phyloP scores from a whole-genome alignment of 2,797 vertebrate genomes.

The Sebastiscus albofasciatus region DNA sequence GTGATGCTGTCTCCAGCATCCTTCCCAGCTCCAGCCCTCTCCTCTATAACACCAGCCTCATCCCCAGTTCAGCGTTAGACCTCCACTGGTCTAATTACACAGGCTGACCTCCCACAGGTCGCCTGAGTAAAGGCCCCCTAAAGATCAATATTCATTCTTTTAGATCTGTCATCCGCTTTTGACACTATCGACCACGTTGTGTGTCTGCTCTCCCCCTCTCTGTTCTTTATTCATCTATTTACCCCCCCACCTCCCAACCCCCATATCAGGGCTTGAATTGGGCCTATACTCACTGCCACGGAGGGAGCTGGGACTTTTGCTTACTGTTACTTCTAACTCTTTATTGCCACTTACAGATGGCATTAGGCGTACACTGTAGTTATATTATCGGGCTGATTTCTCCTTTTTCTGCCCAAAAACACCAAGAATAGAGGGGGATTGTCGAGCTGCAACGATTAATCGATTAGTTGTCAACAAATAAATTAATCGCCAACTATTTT shows the following conservation, averaged over 20 bases:
- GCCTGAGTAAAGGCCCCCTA: constrained; percentile 76
- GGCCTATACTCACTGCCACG: background rate
- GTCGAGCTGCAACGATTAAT: background rate
- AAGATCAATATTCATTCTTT: constrained; percentile 91
- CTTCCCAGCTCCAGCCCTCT: constrained; percentile 13
- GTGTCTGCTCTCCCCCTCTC: constrained; percentile 70
- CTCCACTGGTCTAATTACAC: constrained; percentile 84
- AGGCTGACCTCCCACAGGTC: constrained; percentile 87
- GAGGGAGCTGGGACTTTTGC: background rate
- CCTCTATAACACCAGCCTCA: constrained; percentile 26
- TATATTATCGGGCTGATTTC: background rate
- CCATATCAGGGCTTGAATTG: constrained; percentile 21
- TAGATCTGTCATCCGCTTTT: constrained; percentile 89
- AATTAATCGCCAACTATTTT: no score
- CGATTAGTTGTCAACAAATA: no score
- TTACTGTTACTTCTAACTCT: background rate
- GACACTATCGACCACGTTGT: constrained; percentile 87
- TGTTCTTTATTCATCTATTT: constrained; percentile 84
- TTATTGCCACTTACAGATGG: background rate
- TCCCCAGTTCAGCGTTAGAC: constrained; percentile 59
- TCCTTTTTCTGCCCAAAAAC: background rate
- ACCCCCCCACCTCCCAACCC: constrained; percentile 40
- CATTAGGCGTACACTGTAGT: background rate
- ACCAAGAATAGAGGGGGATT: background rate
- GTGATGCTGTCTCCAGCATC: constrained; percentile 3